These are phyloP conservation scores for Cottoperca gobio DNA, from an alignment of 2,797 vertebrate species.

Conservation along the genomic window DNA sequence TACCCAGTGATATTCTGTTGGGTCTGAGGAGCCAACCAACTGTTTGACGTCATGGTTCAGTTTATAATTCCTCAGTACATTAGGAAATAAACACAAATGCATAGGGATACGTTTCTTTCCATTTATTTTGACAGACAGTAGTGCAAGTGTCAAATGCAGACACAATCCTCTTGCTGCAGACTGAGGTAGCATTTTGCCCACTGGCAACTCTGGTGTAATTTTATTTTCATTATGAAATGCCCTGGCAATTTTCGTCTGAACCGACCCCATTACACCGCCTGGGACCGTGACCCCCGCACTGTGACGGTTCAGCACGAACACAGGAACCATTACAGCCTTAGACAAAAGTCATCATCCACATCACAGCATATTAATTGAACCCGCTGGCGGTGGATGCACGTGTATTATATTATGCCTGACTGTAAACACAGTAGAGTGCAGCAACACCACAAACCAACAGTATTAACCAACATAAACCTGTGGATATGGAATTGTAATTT, in stretches of 20 bases:
- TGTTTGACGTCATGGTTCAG: too few species aligned
- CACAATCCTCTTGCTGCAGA: neutral
- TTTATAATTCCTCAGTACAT: too few species aligned
- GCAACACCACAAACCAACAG: neutral
- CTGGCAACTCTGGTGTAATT: neutral
- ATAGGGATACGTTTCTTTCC: neutral
- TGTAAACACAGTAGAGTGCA: neutral
- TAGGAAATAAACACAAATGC: neutral
- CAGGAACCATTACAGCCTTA: neutral
- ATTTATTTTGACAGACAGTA: neutral
- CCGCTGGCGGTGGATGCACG: neutral
- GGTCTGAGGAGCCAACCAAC: too few species aligned
- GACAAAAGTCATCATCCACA: neutral
- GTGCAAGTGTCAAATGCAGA: neutral
- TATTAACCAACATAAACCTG: neutral
- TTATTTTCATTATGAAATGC: neutral
- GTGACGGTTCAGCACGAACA: neutral
- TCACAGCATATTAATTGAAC: neutral
- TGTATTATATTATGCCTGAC: neutral
- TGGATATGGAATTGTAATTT: neutral
- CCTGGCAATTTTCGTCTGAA: too few species aligned
- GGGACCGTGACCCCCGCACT: neutral
- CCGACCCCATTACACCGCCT: too few species aligned
- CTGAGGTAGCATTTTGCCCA: neutral
- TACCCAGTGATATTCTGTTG: too few species aligned